Conservation (phyloP, 2,888 invertebrate genomes). For the Xestia xanthographa region DNA sequence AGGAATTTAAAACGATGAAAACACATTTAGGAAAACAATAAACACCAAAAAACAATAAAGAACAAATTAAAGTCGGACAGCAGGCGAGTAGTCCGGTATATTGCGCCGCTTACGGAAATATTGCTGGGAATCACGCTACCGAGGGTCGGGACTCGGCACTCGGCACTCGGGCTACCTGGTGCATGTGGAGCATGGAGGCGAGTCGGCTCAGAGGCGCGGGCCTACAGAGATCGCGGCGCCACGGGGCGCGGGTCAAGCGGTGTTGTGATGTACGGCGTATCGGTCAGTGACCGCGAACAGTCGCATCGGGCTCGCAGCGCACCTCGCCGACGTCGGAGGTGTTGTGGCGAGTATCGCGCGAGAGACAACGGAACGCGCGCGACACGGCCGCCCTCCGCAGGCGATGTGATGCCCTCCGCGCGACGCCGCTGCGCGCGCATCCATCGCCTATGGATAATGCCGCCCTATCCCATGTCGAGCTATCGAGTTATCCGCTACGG, state of each 20-base stretch:
- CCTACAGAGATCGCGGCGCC: constrained; percentile 62
- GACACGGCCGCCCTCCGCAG: constrained; percentile 87
- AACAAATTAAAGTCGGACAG: constrained; percentile 86
- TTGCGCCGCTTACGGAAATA: constrained; percentile 81
- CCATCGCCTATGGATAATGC: constrained; percentile 84
- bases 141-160: constrained; percentile 74
- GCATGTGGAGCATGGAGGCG: constrained; percentile 70
- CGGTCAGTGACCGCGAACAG: constrained; percentile 86
- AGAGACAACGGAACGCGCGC: constrained; percentile 84
- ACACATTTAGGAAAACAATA: constrained; percentile 87
- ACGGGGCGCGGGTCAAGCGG: constrained; percentile 71
- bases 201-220: constrained; percentile 66
- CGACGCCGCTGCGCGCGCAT: constrained; percentile 89
- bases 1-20: constrained; percentile 78
- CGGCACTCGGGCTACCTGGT: constrained; percentile 74
- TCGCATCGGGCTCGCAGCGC: constrained; percentile 75
- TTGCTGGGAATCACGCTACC: constrained; percentile 85
- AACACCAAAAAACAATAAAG: constrained; percentile 88
- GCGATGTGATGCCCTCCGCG: constrained; percentile 89
- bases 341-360: constrained; percentile 81
- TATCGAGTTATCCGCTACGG: constrained; percentile 87
- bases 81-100: constrained; percentile 77
- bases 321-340: constrained; percentile 81
- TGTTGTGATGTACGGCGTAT: constrained; percentile 74
- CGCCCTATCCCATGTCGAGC: constrained; percentile 87